These are phyloP conservation scores for Nymphalis c-album DNA, from an alignment of 2,888 invertebrate genomes.

Conservation along the genomic window DNA sequence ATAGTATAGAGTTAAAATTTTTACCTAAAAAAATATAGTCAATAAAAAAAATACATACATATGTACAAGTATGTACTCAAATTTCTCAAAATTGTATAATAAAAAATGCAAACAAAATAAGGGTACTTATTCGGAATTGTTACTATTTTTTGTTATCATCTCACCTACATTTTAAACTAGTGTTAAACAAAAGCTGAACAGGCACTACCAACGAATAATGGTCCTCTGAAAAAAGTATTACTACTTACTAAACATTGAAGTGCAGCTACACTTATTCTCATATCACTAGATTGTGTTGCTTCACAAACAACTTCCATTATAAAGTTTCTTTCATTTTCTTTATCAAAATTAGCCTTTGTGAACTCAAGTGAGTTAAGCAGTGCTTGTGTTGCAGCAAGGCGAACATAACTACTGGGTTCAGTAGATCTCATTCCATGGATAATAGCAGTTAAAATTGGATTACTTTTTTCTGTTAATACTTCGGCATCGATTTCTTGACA, in stretches of 20 bases:
- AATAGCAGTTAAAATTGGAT: conserved; percentile 98
- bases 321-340: conserved; percentile 97
- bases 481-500: conserved; percentile 99
- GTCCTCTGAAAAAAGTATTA: not conserved
- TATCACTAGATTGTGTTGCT: conserved; percentile 96
- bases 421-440: conserved; percentile 98
- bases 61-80: conserved; percentile 1
- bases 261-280: conserved; percentile 96
- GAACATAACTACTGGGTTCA: conserved; percentile 95
- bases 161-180: too few species aligned
- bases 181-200: too few species aligned
- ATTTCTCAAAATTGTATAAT: too few species aligned
- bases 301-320: conserved; percentile 99
- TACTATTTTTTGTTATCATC: too few species aligned
- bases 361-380: conserved; percentile 98
- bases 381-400: conserved; percentile 97
- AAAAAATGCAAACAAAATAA: not conserved
- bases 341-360: conserved; percentile 98
- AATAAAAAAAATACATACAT: not conserved
- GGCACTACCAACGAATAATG: too few species aligned
- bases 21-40: conserved; percentile 72
- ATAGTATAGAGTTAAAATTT: conserved; percentile 98
- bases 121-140: not conserved
- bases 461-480: conserved; percentile 94
- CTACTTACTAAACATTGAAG: conserved; percentile 94